phyloP scores from a whole-genome alignment of 2,888 invertebrate species.

The Pseudeuparius sepicola region DNA sequence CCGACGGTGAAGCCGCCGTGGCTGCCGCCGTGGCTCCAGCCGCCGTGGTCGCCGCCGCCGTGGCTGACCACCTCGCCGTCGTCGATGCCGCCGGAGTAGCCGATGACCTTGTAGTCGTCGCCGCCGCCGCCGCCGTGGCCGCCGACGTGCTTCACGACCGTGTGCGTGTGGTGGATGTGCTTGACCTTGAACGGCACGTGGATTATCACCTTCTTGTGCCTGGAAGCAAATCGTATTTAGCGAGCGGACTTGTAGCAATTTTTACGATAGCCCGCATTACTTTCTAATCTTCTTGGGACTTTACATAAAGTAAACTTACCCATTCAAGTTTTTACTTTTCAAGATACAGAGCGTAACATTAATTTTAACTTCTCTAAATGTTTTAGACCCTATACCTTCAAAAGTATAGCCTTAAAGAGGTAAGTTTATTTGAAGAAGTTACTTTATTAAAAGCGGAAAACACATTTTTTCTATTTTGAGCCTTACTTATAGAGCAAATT shows the following conservation, averaged over 20 bases:
- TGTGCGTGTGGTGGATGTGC: slow-evolving; percentile 68
- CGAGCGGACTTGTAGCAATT: too few relatives aligned
- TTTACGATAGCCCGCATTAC: too few relatives aligned
- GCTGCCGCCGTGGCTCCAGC: slow-evolving; percentile 26
- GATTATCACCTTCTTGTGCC: slow-evolving; percentile 63
- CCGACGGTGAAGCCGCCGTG: slow-evolving; percentile 26
- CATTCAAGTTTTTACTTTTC: too few relatives aligned
- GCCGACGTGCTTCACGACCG: slow-evolving; percentile 63
- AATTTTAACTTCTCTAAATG: too few relatives aligned
- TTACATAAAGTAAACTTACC: not conserved
- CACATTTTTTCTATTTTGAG: too few relatives aligned
- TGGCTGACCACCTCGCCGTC: slow-evolving; percentile 38
- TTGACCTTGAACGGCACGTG: slow-evolving; percentile 71
- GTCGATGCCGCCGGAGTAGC: slow-evolving; percentile 58
- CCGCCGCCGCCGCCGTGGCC: slow-evolving; percentile 38
- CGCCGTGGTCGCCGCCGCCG: slow-evolving; percentile 25
- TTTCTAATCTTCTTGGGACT: too few relatives aligned
- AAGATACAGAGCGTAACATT: too few relatives aligned
- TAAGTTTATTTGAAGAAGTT: too few relatives aligned
- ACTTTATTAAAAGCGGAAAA: too few relatives aligned
- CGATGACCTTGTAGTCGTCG: slow-evolving; percentile 58
- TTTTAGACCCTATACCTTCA: too few relatives aligned
- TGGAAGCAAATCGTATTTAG: slow-evolving; percentile 26
- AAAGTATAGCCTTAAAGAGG: too few relatives aligned
- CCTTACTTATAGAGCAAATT: too few relatives aligned